Conservation (phyloP, 2,113 vertebrate species). For the Corapipo altera region DNA sequence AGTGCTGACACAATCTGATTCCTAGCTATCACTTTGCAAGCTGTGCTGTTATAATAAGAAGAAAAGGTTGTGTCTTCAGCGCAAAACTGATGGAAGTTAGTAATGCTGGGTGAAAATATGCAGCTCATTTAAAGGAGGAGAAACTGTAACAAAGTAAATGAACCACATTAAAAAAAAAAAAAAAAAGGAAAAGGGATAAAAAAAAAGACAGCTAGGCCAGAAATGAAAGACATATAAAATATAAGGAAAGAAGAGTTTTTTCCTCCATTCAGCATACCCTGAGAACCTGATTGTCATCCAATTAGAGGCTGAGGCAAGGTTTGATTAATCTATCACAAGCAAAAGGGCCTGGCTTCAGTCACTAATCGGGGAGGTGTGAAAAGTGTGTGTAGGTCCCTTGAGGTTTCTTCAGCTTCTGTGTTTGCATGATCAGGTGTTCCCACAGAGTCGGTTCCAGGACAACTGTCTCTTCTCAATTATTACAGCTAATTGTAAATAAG, state of each 20-base stretch:
- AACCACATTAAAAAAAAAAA: background rate
- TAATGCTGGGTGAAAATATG: conserved; percentile 61
- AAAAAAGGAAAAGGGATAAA: background rate
- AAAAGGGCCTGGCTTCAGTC: conserved; percentile 68
- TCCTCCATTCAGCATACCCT: conserved; percentile 43
- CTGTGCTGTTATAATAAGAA: conserved; percentile 65
- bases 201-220: background rate
- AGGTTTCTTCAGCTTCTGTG: conserved; percentile 59
- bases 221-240: conserved; percentile 59
- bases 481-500: conserved; percentile 63
- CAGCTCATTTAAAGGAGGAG: conserved; percentile 66
- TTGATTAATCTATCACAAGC: conserved; percentile 77
- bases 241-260: conserved; percentile 33
- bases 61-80: conserved; percentile 59
- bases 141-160: conserved; percentile 58
- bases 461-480: conserved; percentile 65
- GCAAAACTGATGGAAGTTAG: conserved; percentile 65
- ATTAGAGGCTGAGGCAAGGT: conserved; percentile 71
- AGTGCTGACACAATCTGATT: conserved; percentile 65
- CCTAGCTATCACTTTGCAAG: conserved; percentile 64
- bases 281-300: conserved; percentile 77
- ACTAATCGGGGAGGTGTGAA: conserved; percentile 69
- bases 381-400: conserved; percentile 46
- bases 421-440: conserved; percentile 61
- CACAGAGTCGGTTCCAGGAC: conserved; percentile 53